Evolutionary conservation across 2,113 vertebrate genomes (phyloP).

Genomic region (Amphilophus citrinellus): DNA sequence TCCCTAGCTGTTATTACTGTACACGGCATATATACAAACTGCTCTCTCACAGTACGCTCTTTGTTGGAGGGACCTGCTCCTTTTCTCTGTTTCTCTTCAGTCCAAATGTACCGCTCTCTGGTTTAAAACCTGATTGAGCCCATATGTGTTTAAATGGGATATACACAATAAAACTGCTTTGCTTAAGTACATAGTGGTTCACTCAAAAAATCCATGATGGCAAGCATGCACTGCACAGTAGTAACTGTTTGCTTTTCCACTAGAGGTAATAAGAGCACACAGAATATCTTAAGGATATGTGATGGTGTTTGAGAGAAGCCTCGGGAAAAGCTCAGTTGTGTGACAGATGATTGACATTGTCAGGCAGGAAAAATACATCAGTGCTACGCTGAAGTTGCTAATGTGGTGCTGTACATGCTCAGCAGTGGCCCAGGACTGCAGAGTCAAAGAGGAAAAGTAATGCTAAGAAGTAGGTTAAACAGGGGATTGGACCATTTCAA

Average conservation of each 20-base stretch:
- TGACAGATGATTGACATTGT: not conserved
- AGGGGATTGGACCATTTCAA: not conserved
- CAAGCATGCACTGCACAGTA: not conserved
- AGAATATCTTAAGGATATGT: not conserved
- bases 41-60: slow-evolving; percentile 28
- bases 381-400: not conserved
- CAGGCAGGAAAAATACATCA: not conserved
- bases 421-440: not conserved
- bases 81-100: not conserved
- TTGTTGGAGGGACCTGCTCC: slow-evolving; percentile 25
- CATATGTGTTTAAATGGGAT: slow-evolving; percentile 23
- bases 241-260: not conserved
- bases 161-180: not conserved
- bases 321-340: not conserved
- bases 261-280: not conserved
- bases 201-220: not conserved
- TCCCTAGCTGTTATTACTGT: slow-evolving; percentile 15
- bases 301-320: not conserved
- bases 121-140: not conserved
- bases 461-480: slow-evolving; percentile 14
- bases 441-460: not conserved
- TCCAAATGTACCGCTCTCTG: not conserved
- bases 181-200: not conserved
- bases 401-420: not conserved
- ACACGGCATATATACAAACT: slow-evolving; percentile 21